Evolutionary conservation across 2,113 vertebrate genomes (phyloP).

Genomic region (Bufo bufo): DNA sequence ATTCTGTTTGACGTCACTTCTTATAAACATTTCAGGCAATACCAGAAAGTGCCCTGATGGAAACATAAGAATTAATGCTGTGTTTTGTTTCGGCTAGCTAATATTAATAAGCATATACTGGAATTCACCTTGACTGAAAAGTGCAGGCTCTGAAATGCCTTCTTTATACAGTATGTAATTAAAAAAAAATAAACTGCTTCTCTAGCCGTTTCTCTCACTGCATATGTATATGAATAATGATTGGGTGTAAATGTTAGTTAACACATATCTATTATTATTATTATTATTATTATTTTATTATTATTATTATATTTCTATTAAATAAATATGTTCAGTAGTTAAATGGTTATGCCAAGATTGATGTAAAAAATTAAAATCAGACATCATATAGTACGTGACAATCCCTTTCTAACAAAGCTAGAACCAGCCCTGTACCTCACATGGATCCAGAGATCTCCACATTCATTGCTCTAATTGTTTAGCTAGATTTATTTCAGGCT

Average conservation of each 20-base stretch:
- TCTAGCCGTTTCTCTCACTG: not conserved
- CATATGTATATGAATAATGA: not conserved
- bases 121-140: slow-evolving; percentile 42
- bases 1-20: slow-evolving; percentile 49
- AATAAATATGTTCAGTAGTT: not conserved
- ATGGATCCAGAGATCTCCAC: too few relatives aligned
- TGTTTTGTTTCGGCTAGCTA: slow-evolving; percentile 16
- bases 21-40: slow-evolving; percentile 28
- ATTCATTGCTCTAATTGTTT: too few relatives aligned
- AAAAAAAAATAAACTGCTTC: not conserved
- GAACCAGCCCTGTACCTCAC: too few relatives aligned
- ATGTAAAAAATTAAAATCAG: too few relatives aligned
- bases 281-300: not conserved
- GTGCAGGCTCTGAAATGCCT: slow-evolving; percentile 9
- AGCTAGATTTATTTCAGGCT: too few relatives aligned
- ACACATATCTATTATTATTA: not conserved
- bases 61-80: slow-evolving; percentile 30
- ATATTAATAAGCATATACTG: slow-evolving; percentile 40
- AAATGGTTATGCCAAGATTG: too few relatives aligned
- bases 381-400: too few relatives aligned
- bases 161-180: not conserved
- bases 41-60: slow-evolving; percentile 20
- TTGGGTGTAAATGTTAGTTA: not conserved
- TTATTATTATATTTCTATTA: not conserved
- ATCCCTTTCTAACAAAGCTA: too few relatives aligned